phyloP scores from a whole-genome alignment of 2,797 vertebrate species.

The Thripadectes ignobilis region DNA sequence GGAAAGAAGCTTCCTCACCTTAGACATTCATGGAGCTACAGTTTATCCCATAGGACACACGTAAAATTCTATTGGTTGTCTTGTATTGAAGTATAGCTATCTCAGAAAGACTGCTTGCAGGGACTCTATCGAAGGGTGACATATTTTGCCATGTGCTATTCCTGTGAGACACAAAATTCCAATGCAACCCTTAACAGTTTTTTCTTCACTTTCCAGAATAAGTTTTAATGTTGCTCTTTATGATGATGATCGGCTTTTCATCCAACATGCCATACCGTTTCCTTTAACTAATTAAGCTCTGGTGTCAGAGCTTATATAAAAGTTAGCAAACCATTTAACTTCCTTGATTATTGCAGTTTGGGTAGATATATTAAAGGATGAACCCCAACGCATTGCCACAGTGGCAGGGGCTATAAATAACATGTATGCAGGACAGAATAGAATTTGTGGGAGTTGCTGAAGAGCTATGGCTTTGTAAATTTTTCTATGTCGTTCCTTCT shows the following conservation, averaged over 20 bases:
- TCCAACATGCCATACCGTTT: neutral
- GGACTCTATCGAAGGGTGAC: neutral
- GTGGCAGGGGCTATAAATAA: neutral
- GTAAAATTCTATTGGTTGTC: neutral
- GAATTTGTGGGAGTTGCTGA: neutral
- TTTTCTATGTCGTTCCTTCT: neutral
- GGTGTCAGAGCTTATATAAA: neutral
- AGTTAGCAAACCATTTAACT: neutral
- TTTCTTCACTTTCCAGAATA: neutral
- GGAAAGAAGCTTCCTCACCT: neutral
- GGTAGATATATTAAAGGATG: neutral
- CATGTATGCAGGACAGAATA: neutral
- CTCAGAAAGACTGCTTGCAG: neutral
- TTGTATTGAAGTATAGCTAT: neutral
- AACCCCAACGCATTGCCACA: neutral
- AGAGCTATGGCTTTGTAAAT: neutral
- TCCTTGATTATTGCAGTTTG: neutral
- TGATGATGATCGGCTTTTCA: neutral
- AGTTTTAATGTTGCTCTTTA: neutral
- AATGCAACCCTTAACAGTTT: neutral
- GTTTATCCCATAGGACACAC: neutral
- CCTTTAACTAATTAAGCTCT: neutral
- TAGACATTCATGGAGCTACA: neutral
- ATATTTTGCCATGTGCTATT: neutral
- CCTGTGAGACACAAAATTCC: neutral